Conservation (phyloP, 2,888 invertebrate species). For the Catocala sponsa region DNA sequence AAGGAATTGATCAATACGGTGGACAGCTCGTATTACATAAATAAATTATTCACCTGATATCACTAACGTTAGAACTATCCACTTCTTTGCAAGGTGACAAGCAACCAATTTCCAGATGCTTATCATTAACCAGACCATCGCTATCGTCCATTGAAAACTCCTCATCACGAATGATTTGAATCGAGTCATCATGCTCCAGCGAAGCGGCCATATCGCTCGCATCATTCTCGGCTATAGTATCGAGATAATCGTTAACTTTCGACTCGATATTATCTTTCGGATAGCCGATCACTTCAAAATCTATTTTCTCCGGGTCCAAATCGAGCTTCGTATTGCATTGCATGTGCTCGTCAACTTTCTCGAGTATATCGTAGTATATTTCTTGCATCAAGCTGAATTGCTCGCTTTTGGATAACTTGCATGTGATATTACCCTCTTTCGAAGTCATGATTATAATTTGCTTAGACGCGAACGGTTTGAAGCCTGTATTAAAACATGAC, state of each 20-base stretch:
- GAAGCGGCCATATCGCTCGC: constrained; percentile 52
- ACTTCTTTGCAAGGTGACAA: constrained; percentile 10
- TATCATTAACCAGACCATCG: constrained; percentile 60
- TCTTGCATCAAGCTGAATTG: constrained; percentile 56
- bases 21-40: too few species aligned
- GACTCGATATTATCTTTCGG: constrained; percentile 48
- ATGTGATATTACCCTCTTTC: constrained; percentile 66
- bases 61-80: constrained; percentile 42
- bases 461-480: constrained; percentile 79
- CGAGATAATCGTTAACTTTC: constrained; percentile 63
- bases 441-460: constrained; percentile 73
- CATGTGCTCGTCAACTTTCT: constrained; percentile 66
- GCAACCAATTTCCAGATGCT: constrained; percentile 41
- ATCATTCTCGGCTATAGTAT: constrained; percentile 71
- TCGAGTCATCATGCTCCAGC: constrained; percentile 52
- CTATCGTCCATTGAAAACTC: constrained; percentile 52
- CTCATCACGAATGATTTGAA: constrained; percentile 56
- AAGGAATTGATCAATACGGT: too few species aligned
- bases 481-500: constrained; percentile 59
- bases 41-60: constrained; percentile 54
- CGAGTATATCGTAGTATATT: constrained; percentile 66
- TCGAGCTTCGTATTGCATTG: constrained; percentile 39
- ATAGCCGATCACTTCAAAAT: constrained; percentile 71
- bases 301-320: constrained; percentile 54
- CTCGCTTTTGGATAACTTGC: constrained; percentile 53